Conservation (phyloP, 2,113 vertebrate species). For the Oplegnathus fasciatus region DNA sequence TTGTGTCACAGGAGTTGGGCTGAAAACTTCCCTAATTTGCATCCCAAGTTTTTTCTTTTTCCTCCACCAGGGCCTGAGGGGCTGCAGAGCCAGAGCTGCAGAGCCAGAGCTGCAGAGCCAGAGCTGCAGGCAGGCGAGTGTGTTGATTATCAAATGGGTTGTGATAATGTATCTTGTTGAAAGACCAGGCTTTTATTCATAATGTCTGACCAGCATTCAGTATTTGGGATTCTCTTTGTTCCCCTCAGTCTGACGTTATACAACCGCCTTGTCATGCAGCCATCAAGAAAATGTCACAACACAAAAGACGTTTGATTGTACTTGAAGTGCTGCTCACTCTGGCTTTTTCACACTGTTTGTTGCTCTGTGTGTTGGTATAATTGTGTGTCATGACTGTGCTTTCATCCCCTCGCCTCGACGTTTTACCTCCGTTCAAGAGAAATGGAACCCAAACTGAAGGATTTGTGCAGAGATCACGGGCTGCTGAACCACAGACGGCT, state of each 20-base stretch:
- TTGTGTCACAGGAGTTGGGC: background rate
- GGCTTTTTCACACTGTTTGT: background rate
- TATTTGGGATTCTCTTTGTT: background rate
- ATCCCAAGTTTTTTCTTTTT: background rate
- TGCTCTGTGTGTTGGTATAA: background rate
- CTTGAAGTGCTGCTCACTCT: background rate
- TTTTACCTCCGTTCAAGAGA: background rate
- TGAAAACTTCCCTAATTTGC: background rate
- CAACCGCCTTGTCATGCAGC: background rate
- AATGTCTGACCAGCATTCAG: background rate
- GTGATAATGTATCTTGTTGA: background rate
- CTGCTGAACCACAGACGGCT: background rate
- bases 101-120: background rate
- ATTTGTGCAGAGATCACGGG: background rate
- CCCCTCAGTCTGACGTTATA: background rate
- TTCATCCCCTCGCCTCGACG: too few relatives aligned
- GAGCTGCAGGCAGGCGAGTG: too few relatives aligned
- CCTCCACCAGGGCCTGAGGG: too few relatives aligned
- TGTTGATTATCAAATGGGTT: too few relatives aligned
- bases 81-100: background rate
- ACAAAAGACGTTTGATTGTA: background rate
- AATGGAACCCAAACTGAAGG: background rate
- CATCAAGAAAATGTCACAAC: background rate
- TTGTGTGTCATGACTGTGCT: background rate
- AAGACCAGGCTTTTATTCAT: background rate